These are phyloP conservation scores for Trichomycterus rosablanca DNA, from an alignment of 2,113 vertebrate genomes.

Conservation along the genomic window DNA sequence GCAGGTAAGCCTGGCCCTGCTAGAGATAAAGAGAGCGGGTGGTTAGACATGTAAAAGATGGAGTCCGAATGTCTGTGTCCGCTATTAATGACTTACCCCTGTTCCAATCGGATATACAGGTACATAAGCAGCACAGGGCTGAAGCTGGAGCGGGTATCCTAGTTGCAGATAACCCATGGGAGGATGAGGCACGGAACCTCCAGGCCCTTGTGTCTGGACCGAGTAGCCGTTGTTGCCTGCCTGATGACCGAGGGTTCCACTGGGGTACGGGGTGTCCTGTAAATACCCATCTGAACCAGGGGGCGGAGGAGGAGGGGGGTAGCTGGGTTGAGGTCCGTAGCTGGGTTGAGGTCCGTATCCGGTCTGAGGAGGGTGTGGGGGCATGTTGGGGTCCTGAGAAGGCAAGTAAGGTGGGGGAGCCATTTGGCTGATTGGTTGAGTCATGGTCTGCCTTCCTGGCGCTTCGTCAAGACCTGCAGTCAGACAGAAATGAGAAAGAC, in stretches of 20 bases:
- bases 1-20: conserved; percentile 71
- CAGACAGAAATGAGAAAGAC: conserved; percentile 3
- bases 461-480: conserved; percentile 74
- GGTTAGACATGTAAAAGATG: background rate
- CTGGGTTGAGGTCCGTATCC: conserved; percentile 57
- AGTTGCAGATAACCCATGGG: conserved; percentile 80
- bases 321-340: conserved; percentile 62
- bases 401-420: conserved; percentile 80
- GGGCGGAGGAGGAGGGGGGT: conserved; percentile 67
- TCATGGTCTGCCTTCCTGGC: conserved; percentile 69
- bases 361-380: conserved; percentile 62
- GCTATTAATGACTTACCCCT: conserved; percentile 62
- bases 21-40: background rate
- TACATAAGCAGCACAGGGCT: conserved; percentile 87
- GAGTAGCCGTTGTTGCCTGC: conserved; percentile 78
- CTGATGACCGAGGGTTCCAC: conserved; percentile 54
- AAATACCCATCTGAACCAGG: conserved; percentile 66
- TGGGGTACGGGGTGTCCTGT: conserved; percentile 76
- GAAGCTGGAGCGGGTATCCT: conserved; percentile 83
- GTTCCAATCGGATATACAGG: conserved; percentile 83
- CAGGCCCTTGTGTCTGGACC: conserved; percentile 76
- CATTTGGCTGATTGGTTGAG: conserved; percentile 54
- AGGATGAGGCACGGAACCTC: conserved; percentile 68
- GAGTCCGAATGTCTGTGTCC: background rate
- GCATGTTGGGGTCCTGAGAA: conserved; percentile 62